Base-by-base conservation (phyloP, 2,113 vertebrate species). In the Neogobius melanostomus region DNA sequence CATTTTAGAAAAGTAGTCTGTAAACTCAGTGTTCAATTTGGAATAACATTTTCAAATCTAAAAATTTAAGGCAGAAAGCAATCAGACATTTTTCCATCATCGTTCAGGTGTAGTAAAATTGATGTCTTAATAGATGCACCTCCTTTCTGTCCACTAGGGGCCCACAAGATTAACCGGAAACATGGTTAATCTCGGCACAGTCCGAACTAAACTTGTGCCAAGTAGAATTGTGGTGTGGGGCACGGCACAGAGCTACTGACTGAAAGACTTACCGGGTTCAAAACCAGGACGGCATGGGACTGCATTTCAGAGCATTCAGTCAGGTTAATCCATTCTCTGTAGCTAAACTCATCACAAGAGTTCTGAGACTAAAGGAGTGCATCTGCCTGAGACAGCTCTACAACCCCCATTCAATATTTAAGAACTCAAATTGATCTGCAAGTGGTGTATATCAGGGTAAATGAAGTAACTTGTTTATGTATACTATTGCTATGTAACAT, bases 211-310 rank as follows among this genome's bases (percentile, higher is more conserved):
- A 68, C 67, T 45, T 54, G 68, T 36, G 51, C 12, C 50, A 77
- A 66, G 75, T 74, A 6, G 12, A 51, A 51, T 11, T 51, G 6
- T 51, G n/a, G 28, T 42, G 9, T 28, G 54, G 28, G 57, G 59
- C 43, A 61, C 14, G 10, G 42, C 15, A 60, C 14, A 1, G 12
- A 43, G 59, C 42, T 45, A 68, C 49, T 47, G 8, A 16, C 64
- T 48, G 5, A n/a, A 7, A 45, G 21, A 82, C 83, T 80, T 77
- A 85, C 83, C 65, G 21, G 62, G 57, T 1, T 56, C 69, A 72
- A 69, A 54, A 80, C 44, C 57, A 28, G 74, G 57, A 70, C 69
- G 52, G 59, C 45, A 72, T 59, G 52, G n/a, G 12, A 69, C 17
- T 67, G 53, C 42, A 80, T 17, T 48, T 69, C 68, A 28, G 14